Conservation (phyloP, 2,797 vertebrate species). For the Aythya fuligula region DNA sequence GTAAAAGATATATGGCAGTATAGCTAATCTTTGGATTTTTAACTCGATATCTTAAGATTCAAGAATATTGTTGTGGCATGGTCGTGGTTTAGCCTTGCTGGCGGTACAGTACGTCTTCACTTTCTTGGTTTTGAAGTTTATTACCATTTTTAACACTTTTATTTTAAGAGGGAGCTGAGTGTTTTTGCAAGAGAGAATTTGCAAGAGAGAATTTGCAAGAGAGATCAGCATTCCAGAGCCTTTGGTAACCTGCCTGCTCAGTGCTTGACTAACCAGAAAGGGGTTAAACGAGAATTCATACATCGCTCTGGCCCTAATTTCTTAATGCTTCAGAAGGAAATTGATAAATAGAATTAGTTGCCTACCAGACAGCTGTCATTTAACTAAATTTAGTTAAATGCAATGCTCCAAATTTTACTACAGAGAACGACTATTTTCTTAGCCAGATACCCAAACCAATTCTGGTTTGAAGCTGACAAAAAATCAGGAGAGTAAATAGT, state of each 20-base stretch:
- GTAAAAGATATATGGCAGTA: neutral
- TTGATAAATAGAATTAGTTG: neutral
- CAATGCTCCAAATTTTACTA: neutral
- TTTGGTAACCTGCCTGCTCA: neutral
- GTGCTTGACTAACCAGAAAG: neutral
- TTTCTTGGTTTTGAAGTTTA: neutral
- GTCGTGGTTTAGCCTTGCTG: neutral
- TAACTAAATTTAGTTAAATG: neutral
- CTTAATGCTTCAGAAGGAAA: neutral
- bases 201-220: neutral
- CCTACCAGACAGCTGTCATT: neutral
- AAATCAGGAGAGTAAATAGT: neutral
- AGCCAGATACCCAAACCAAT: neutral
- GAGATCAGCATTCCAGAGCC: neutral
- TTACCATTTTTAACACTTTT: neutral
- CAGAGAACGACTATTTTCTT: neutral
- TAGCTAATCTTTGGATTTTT: neutral
- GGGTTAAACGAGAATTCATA: neutral
- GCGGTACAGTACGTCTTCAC: neutral
- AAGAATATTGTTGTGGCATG: accelerated
- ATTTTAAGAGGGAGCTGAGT: neutral
- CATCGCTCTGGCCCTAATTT: neutral
- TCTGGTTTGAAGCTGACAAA: neutral
- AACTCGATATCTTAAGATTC: neutral
- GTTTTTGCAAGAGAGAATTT: neutral